These are phyloP conservation scores for Clunio marinus DNA, from an alignment of 2,888 invertebrate genomes.

Conservation along the genomic window DNA sequence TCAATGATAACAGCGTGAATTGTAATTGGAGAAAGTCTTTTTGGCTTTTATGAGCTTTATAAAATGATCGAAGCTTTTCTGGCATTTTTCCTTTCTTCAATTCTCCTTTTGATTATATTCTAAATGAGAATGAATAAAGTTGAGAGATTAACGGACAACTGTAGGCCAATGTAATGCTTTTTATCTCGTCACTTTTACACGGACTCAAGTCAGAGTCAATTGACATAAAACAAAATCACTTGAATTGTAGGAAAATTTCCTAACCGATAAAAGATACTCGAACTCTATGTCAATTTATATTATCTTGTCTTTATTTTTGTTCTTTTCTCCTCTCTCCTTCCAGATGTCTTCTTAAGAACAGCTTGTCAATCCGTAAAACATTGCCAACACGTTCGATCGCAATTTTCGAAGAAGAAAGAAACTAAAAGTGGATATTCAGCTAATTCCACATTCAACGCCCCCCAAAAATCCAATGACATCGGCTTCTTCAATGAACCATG, in stretches of 20 bases:
- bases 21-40: not conserved
- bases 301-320: not conserved
- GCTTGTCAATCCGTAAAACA: not conserved
- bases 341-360: constrained; percentile 24
- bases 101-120: no score
- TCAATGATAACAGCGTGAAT: not conserved
- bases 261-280: constrained; percentile 18
- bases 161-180: no score
- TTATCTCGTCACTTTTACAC: no score
- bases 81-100: no score
- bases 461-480: constrained; percentile 21
- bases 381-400: constrained; percentile 3
- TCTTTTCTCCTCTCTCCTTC: not conserved
- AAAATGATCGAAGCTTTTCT: no score
- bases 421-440: constrained; percentile 8
- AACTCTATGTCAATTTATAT: constrained; percentile 25
- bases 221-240: no score
- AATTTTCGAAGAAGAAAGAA: not conserved
- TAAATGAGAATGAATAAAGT: no score
- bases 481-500: constrained; percentile 24
- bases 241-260: no score
- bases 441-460: not conserved
- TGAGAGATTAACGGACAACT: no score
- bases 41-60: no score
- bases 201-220: no score